phyloP scores from a whole-genome alignment of 2,113 vertebrate species.

The Boulengeromyrus knoepffleri region DNA sequence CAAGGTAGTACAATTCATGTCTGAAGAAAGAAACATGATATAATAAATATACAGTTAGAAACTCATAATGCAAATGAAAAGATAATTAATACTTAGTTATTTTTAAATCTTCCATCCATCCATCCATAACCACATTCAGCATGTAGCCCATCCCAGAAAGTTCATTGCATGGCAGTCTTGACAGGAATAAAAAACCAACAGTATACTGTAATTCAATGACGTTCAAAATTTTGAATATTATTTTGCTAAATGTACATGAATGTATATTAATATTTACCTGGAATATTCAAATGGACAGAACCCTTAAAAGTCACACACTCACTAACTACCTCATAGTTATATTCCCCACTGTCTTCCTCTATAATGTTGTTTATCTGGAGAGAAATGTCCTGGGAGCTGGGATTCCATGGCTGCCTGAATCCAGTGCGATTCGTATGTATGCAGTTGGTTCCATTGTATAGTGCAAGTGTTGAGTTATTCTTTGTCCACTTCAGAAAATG shows the following conservation, averaged over 20 bases:
- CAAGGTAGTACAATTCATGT: too few relatives aligned
- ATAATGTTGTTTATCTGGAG: not conserved
- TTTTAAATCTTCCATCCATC: too few relatives aligned
- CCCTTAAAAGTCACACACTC: rapidly evolving
- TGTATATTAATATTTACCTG: not conserved
- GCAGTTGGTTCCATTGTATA: not conserved
- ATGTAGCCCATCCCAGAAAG: not conserved
- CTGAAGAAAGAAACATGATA: too few relatives aligned
- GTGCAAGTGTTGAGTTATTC: not conserved
- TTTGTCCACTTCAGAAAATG: too few relatives aligned
- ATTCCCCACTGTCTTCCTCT: not conserved
- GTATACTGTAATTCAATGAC: not conserved
- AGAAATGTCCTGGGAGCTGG: not conserved
- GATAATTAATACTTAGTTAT: too few relatives aligned
- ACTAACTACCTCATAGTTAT: not conserved
- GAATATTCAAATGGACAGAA: not conserved
- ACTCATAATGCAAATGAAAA: too few relatives aligned
- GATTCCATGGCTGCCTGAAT: not conserved
- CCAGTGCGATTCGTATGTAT: not conserved
- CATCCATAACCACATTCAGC: not conserved
- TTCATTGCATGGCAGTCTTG: not conserved
- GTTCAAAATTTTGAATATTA: not conserved
- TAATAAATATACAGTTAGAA: too few relatives aligned
- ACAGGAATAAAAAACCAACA: not conserved
- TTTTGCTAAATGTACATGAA: not conserved